Percentiles rank a stretch among this genome's conserved stretches.
Conservation (phyloP, 2,888 invertebrate species). For the Cantharis rustica region DNA sequence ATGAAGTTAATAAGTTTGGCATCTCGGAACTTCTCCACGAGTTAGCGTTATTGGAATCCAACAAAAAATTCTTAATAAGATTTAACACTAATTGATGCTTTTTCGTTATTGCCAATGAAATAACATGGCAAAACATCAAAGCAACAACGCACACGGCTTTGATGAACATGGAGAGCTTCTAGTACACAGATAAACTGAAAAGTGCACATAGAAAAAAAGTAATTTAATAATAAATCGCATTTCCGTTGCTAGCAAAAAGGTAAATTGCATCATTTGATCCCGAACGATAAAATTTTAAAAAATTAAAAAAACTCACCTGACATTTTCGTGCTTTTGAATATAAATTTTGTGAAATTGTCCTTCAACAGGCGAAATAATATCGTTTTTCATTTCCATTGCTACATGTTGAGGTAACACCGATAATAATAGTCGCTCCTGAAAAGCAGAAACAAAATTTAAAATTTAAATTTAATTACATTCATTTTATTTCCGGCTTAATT, state of each 20-base stretch:
- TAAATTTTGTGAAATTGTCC: conserved; percentile 94
- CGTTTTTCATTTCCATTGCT: conserved; percentile 94
- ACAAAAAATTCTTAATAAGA: not conserved
- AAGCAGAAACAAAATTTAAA: conserved; percentile 30
- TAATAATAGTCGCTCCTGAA: conserved; percentile 80
- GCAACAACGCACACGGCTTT: not conserved
- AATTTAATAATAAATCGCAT: too few relatives aligned
- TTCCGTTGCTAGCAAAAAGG: not conserved
- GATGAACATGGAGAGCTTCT: not conserved
- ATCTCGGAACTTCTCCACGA: not conserved
- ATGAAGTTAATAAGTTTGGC: not conserved
- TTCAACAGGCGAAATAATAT: conserved; percentile 87
- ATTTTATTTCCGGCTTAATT: not conserved
- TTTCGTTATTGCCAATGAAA: not conserved
- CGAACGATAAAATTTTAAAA: conserved; percentile 4
- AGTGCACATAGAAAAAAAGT: not conserved
- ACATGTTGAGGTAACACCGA: conserved; percentile 89
- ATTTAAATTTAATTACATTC: not conserved
- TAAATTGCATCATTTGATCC: not conserved
- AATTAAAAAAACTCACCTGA: conserved; percentile 67
- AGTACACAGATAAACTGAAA: not conserved
- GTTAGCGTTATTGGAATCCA: not conserved
- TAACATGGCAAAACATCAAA: not conserved
- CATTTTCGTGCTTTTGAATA: conserved; percentile 91
- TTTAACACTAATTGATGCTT: not conserved